Conservation (phyloP, 2,113 vertebrate species). For the Toxotes jaculatrix region DNA sequence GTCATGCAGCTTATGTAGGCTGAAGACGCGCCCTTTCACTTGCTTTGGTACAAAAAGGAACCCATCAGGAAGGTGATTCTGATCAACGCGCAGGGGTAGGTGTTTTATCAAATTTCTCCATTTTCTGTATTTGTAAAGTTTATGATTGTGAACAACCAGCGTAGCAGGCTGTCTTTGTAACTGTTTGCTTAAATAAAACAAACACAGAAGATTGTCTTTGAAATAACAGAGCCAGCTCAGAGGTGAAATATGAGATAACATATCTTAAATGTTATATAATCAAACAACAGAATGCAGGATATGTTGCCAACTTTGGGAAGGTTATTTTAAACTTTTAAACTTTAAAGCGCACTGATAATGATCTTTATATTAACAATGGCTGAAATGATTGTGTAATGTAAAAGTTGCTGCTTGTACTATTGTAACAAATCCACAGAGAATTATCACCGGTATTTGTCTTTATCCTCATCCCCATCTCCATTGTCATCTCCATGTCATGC, state of each 20-base stretch:
- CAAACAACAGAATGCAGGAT: background rate
- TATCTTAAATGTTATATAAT: background rate
- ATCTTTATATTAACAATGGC: too few relatives aligned
- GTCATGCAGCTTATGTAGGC: background rate
- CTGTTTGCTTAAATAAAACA: background rate
- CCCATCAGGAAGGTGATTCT: background rate
- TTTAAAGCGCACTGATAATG: too few relatives aligned
- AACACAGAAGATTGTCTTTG: background rate
- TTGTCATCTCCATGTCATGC: too few relatives aligned
- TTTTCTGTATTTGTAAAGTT: background rate
- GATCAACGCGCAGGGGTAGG: background rate
- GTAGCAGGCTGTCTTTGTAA: background rate
- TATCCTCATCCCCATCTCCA: too few relatives aligned
- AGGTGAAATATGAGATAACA: background rate
- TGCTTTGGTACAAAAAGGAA: constrained; percentile 21
- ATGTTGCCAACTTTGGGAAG: too few relatives aligned
- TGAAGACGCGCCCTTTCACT: constrained; percentile 17
- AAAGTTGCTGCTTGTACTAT: too few relatives aligned
- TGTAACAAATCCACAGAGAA: too few relatives aligned
- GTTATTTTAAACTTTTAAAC: too few relatives aligned
- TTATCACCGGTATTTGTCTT: too few relatives aligned
- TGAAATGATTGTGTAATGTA: too few relatives aligned
- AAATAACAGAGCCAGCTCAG: background rate
- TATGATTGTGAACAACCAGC: background rate
- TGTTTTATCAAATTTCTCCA: background rate